Percentiles rank a stretch among this genome's conserved stretches.
Evolutionary conservation across 2,888 invertebrate species (phyloP).

Genomic region (Pycnomerus fuliginosus): DNA sequence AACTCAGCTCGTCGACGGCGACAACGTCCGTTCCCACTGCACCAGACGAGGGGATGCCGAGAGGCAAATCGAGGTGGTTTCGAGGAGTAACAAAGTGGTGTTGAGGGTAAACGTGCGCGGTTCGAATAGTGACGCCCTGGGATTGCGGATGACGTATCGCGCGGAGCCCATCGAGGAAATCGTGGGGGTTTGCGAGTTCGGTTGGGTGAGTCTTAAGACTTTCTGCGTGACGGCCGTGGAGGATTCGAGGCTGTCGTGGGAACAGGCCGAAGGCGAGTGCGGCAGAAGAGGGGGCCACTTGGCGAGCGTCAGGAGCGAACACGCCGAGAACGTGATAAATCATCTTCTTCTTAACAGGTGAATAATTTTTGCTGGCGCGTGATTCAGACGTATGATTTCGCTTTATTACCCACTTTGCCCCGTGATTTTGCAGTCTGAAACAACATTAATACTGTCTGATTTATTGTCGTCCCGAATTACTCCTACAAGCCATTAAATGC

Average conservation of each 20-base stretch:
- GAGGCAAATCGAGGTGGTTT: conserved; percentile 61
- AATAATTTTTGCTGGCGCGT: background rate
- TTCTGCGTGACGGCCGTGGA: conserved; percentile 67
- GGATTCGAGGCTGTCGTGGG: conserved; percentile 61
- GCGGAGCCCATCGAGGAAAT: conserved; percentile 63
- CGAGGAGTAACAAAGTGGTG: conserved; percentile 59
- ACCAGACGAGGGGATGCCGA: conserved; percentile 60
- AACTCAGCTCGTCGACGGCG: conserved; percentile 60
- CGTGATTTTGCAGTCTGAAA: too few species aligned
- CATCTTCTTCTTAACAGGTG: conserved; percentile 66
- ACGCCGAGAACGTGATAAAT: conserved; percentile 65
- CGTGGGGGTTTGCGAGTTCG: conserved; percentile 68
- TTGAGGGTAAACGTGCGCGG: conserved; percentile 48
- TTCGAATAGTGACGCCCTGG: conserved; percentile 30
- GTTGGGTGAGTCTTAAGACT: conserved; percentile 67
- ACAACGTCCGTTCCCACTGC: conserved; percentile 62
- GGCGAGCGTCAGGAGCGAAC: conserved; percentile 64
- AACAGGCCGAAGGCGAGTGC: conserved; percentile 68
- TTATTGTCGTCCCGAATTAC: too few species aligned
- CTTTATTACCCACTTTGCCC: too few species aligned
- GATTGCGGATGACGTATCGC: conserved; percentile 62
- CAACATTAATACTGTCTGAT: too few species aligned
- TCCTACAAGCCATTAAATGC: too few species aligned
- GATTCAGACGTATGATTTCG: too few species aligned
- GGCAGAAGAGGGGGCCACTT: conserved; percentile 65